Evolutionary conservation across 2,113 vertebrate species (phyloP).

Genomic region (Lepisosteus oculatus): DNA sequence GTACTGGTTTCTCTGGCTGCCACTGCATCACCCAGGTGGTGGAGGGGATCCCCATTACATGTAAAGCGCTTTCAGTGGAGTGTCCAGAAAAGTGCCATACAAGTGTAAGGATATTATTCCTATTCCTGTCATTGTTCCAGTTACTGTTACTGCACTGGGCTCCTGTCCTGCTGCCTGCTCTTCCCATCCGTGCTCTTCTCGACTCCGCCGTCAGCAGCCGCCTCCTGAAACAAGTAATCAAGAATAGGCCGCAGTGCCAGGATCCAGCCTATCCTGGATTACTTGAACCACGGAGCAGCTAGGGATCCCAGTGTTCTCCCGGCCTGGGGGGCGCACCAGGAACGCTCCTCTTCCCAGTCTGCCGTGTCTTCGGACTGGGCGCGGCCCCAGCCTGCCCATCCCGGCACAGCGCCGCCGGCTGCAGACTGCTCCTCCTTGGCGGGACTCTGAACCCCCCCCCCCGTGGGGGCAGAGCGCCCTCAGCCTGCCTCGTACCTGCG

Average conservation of each 20-base stretch:
- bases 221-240: slow-evolving; percentile 95
- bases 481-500: no score
- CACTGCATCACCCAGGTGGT: slow-evolving; percentile 20
- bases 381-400: no score
- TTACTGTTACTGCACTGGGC: background rate
- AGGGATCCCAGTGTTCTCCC: no score
- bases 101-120: background rate
- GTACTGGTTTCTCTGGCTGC: no score
- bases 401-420: no score
- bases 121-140: no score
- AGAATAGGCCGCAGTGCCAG: slow-evolving; percentile 92
- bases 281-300: slow-evolving; percentile 83
- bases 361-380: no score
- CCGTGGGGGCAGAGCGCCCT: no score
- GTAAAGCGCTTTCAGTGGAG: slow-evolving; percentile 49
- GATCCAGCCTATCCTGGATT: slow-evolving; percentile 92
- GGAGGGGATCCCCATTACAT: slow-evolving; percentile 89
- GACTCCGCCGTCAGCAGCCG: slow-evolving; percentile 38
- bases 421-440: no score
- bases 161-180: background rate
- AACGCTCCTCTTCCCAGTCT: no score
- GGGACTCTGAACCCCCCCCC: no score
- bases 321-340: no score
- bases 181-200: slow-evolving; percentile 10
- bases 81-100: background rate